Evolutionary conservation across 1,140 invertebrate species (phyloP).

Genomic region (Sitobion miscanthi): DNA sequence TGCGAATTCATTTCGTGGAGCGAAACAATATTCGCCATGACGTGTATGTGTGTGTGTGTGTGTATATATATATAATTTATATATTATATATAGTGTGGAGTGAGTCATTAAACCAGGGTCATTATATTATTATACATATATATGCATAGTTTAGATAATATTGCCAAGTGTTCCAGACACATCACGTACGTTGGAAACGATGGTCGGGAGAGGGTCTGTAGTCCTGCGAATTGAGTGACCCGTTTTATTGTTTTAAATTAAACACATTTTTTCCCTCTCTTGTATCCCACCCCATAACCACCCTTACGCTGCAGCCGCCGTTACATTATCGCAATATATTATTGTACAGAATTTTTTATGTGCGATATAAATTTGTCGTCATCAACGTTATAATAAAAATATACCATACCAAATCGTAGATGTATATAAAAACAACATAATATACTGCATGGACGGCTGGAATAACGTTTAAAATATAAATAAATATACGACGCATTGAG

Average conservation of each 20-base stretch:
- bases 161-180: conserved; percentile 28
- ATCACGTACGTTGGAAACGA: neutral
- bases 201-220: neutral
- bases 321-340: conserved; percentile 16
- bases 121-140: conserved; percentile 1
- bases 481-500: neutral
- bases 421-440: neutral
- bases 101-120: conserved; percentile 35
- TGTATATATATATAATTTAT: neutral
- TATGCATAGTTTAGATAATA: neutral
- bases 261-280: conserved; percentile 3
- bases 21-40: conserved; percentile 14
- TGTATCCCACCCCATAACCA: neutral
- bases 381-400: neutral
- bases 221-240: conserved; percentile 26
- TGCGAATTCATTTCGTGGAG: neutral
- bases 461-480: conserved; percentile 5
- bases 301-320: neutral
- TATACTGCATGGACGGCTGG: neutral
- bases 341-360: conserved; percentile 9
- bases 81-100: conserved; percentile 12
- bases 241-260: conserved; percentile 41
- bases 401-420: neutral
- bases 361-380: conserved; percentile 11
- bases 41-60: neutral